These are phyloP conservation scores for Mustelus asterias DNA, from an alignment of 2,113 vertebrate species.

Conservation along the genomic window DNA sequence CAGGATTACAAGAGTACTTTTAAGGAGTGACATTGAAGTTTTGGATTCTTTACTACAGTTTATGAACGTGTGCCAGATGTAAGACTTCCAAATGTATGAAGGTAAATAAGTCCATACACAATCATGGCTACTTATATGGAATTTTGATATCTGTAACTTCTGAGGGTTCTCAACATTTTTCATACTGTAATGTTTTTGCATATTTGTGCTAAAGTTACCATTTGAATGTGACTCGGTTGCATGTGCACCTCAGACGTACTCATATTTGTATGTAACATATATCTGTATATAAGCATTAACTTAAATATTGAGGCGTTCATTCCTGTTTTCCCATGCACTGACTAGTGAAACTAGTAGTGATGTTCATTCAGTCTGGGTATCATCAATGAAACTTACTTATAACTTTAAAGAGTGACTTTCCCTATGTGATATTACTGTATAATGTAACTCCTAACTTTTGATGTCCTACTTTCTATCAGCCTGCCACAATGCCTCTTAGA, in stretches of 20 bases:
- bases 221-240: background rate
- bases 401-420: background rate
- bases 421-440: background rate
- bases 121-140: background rate
- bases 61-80: background rate
- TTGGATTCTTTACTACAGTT: background rate
- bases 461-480: background rate
- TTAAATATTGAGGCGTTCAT: no score
- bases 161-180: background rate
- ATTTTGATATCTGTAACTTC: background rate
- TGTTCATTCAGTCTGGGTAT: background rate
- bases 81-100: background rate
- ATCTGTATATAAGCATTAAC: background rate
- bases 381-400: background rate
- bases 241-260: background rate
- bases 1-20: conserved; percentile 2
- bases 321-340: background rate
- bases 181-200: background rate
- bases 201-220: background rate
- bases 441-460: background rate
- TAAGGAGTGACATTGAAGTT: background rate
- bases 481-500: background rate
- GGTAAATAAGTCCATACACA: background rate
- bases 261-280: background rate
- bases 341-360: background rate